phyloP scores from a whole-genome alignment of 2,797 vertebrate species.

The Crypturellus tataupa region DNA sequence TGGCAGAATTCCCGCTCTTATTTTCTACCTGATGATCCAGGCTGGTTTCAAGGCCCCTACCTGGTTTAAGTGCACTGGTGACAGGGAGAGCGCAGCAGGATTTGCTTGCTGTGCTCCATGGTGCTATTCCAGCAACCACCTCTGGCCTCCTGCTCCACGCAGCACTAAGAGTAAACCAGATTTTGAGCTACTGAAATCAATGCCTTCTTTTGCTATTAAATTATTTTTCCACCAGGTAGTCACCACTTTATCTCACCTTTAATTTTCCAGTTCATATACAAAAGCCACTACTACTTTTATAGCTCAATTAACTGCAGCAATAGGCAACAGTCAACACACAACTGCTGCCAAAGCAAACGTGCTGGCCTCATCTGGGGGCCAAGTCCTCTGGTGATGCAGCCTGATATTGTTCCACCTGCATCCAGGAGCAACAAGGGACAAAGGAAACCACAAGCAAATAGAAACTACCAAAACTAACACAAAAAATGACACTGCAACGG shows the following conservation, averaged over 20 bases:
- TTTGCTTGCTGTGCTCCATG: not conserved
- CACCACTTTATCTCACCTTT: not conserved
- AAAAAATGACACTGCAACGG: not conserved
- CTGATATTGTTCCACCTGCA: not conserved
- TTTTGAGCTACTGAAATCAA: not conserved
- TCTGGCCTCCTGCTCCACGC: not conserved
- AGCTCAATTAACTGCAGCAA: conserved; percentile 40
- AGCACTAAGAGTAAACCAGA: not conserved
- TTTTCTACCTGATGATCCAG: not conserved
- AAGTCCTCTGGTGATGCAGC: not conserved
- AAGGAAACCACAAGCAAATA: not conserved
- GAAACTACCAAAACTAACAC: not conserved
- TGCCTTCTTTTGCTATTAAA: not conserved
- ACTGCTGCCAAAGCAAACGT: conserved; percentile 41
- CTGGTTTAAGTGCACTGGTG: not conserved
- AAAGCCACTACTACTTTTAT: not conserved
- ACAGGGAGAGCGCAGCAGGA: not conserved
- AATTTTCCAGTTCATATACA: not conserved
- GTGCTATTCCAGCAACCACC: not conserved
- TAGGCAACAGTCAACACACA: conserved; percentile 46
- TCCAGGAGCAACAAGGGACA: not conserved
- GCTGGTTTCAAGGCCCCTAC: not conserved
- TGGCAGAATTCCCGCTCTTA: not conserved
- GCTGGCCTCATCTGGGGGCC: conserved; percentile 14
- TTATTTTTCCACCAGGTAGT: not conserved